Conservation (phyloP, 2,888 invertebrate species). For the Phalangium opilio region DNA sequence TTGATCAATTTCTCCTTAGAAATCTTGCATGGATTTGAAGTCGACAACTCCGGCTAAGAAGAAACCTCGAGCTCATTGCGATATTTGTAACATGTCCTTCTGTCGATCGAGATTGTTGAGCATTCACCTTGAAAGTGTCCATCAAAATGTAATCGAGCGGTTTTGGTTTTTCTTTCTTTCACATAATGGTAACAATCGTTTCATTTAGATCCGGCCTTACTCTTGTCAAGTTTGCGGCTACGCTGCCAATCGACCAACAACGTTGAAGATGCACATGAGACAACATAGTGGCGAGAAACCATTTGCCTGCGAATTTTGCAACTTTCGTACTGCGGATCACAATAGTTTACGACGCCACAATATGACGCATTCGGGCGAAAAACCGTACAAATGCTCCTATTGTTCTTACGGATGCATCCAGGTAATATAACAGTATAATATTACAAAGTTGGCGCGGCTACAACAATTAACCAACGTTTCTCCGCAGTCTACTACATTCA, state of each 20-base stretch:
- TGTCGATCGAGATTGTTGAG: constrained; percentile 39
- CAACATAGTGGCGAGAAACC: constrained; percentile 63
- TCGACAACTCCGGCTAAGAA: too few relatives aligned
- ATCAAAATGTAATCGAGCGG: constrained; percentile 38
- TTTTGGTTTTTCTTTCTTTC: too few relatives aligned
- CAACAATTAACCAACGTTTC: not conserved
- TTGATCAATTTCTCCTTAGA: too few relatives aligned
- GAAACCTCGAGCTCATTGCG: constrained; percentile 39
- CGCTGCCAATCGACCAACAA: constrained; percentile 46
- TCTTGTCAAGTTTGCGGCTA: constrained; percentile 52
- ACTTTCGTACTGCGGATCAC: constrained; percentile 58
- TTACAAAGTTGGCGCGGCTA: not conserved
- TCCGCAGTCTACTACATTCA: constrained; percentile 40
- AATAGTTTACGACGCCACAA: constrained; percentile 65
- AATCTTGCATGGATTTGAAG: too few relatives aligned
- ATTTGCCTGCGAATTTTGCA: constrained; percentile 56
- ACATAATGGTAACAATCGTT: too few relatives aligned
- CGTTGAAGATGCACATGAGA: constrained; percentile 49
- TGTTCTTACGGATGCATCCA: constrained; percentile 33
- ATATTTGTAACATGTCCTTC: constrained; percentile 44
- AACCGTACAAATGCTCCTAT: constrained; percentile 58
- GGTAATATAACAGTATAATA: not conserved
- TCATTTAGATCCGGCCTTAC: constrained; percentile 41
- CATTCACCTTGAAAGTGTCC: constrained; percentile 45
- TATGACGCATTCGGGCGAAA: constrained; percentile 55